Conservation (phyloP, 2,888 invertebrate species). For the Heteropelma amictum region DNA sequence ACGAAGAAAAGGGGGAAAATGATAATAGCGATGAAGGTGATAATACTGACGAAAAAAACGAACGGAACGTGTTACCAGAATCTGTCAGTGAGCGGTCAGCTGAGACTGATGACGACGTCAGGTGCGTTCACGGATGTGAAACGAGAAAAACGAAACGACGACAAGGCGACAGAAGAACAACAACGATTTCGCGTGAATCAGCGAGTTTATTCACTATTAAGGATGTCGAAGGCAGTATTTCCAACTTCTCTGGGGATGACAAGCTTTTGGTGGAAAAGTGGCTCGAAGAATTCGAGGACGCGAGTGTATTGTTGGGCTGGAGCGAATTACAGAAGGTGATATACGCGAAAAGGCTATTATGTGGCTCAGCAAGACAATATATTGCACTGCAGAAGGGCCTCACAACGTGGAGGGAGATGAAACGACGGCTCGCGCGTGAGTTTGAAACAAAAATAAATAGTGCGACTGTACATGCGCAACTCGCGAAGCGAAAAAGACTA, state of each 20-base stretch:
- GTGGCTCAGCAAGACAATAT: slow-evolving; percentile 55
- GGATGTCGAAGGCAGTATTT: slow-evolving; percentile 23
- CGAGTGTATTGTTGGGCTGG: slow-evolving; percentile 48
- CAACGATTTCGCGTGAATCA: neutral
- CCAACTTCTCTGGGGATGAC: slow-evolving; percentile 40
- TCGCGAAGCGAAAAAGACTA: slow-evolving; percentile 27
- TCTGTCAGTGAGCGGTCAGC: neutral
- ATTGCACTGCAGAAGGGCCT: slow-evolving; percentile 34
- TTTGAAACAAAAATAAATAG: slow-evolving; percentile 45
- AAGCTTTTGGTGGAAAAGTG: slow-evolving; percentile 32
- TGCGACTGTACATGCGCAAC: slow-evolving; percentile 37
- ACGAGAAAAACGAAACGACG: neutral
- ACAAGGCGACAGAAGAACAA: neutral
- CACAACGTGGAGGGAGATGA: slow-evolving; percentile 45
- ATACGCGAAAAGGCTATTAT: slow-evolving; percentile 50
- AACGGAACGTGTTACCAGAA: neutral
- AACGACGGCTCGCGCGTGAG: slow-evolving; percentile 37
- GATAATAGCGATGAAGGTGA: neutral
- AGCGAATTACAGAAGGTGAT: slow-evolving; percentile 45
- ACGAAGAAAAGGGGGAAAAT: neutral
- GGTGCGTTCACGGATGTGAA: neutral
- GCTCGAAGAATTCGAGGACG: slow-evolving; percentile 56
- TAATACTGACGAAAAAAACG: neutral
- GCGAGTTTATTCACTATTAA: neutral
- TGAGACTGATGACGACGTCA: neutral